Conservation (phyloP, 2,797 vertebrate genomes). For the Gymnodraco acuticeps region DNA sequence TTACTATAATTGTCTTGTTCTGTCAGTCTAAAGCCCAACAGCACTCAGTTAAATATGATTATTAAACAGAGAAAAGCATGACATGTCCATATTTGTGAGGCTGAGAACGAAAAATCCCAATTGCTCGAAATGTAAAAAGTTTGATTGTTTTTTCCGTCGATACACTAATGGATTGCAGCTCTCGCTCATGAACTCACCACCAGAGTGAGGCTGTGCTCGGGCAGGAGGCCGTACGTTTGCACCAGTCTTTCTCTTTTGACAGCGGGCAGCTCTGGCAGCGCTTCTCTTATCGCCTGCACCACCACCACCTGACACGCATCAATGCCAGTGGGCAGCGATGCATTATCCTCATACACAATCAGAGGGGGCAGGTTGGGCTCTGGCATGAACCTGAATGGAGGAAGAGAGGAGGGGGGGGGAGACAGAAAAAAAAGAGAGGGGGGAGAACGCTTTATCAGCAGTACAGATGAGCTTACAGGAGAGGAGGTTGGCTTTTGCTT, state of each 20-base stretch:
- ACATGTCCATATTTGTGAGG: too few species aligned
- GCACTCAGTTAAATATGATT: too few species aligned
- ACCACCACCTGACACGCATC: conserved; percentile 88
- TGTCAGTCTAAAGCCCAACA: too few species aligned
- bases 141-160: too few species aligned
- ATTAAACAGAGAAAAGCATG: too few species aligned
- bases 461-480: conserved; percentile 31
- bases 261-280: conserved; percentile 92
- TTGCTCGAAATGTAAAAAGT: too few species aligned
- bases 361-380: conserved; percentile 98
- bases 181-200: conserved; percentile 85
- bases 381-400: conserved; percentile 92
- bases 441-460: conserved; percentile 43
- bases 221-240: conserved; percentile 88
- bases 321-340: conserved; percentile 83
- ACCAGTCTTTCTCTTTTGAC: conserved; percentile 89
- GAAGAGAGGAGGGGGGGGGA: conserved; percentile 4
- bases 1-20: too few species aligned
- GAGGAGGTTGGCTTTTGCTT: conserved; percentile 34
- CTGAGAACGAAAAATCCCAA: too few species aligned
- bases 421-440: neutral
- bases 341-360: conserved; percentile 87
- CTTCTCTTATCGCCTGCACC: conserved; percentile 87
- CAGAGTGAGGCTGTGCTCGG: conserved; percentile 92
- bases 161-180: too few species aligned